Conservation (phyloP, 2,888 invertebrate genomes). For the Malthinus seriepunctatus region DNA sequence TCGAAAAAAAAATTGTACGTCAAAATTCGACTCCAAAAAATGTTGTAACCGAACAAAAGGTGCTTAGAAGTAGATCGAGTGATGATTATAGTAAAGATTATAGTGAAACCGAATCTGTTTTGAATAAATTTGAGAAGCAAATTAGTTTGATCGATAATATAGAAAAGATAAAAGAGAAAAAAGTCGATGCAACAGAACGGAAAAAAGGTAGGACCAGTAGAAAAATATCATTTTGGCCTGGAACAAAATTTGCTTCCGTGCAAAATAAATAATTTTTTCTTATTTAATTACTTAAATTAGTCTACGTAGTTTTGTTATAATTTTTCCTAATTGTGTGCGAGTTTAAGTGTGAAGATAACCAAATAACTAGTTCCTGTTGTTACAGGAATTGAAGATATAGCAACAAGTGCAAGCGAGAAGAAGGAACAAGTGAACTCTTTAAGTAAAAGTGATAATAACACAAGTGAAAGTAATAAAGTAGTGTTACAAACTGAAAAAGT, state of each 20-base stretch:
- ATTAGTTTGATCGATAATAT: conserved; percentile 39
- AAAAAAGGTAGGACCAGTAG: conserved; percentile 73
- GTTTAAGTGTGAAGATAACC: conserved; percentile 34
- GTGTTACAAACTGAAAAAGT: conserved; percentile 43
- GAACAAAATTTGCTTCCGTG: conserved; percentile 62
- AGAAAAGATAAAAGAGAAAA: conserved; percentile 29
- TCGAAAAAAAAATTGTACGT: conserved; percentile 9
- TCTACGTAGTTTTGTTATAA: conserved; percentile 20
- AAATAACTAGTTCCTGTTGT: conserved; percentile 39
- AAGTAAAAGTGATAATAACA: conserved; percentile 27
- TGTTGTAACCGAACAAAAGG: conserved; percentile 2
- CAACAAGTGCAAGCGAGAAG: conserved; percentile 35
- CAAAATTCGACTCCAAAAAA: conserved; percentile 6
- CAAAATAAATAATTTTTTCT: conserved; percentile 37
- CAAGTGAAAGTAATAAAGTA: conserved; percentile 29
- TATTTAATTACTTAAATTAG: conserved; percentile 8
- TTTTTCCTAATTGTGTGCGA: conserved; percentile 23
- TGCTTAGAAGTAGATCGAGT: conserved; percentile 43
- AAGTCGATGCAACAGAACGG: conserved; percentile 46
- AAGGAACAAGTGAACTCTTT: conserved; percentile 30
- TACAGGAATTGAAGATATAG: conserved; percentile 42
- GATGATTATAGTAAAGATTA: conserved; percentile 51
- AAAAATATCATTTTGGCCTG: conserved; percentile 76
- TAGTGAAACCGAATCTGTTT: conserved; percentile 53
- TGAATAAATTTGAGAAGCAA: conserved; percentile 47